These are phyloP conservation scores for Ramphastos sulfuratus DNA, from an alignment of 2,113 vertebrate species.

Conservation along the genomic window DNA sequence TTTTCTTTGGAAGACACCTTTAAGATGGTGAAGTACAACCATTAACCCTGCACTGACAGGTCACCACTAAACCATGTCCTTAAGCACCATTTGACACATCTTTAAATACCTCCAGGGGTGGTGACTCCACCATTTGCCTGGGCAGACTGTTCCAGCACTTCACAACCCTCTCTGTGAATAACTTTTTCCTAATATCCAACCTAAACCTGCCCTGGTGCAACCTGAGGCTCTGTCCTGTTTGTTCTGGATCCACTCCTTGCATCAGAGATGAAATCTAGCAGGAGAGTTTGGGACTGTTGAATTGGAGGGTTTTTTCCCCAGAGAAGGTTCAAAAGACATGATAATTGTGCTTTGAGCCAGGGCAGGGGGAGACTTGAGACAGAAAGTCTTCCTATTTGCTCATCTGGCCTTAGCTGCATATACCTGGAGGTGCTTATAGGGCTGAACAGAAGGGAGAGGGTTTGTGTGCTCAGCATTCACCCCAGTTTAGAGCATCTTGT, in stretches of 20 bases:
- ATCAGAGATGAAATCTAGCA: not conserved
- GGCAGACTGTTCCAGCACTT: too few relatives aligned
- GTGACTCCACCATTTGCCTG: too few relatives aligned
- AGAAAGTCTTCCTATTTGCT: not conserved
- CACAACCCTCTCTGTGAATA: too few relatives aligned
- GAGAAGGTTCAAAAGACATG: not conserved
- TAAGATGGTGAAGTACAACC: not conserved
- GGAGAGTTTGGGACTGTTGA: not conserved
- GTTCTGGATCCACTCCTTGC: not conserved
- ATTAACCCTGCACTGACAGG: not conserved
- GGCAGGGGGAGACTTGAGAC: not conserved
- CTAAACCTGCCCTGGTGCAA: too few relatives aligned
- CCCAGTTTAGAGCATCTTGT: not conserved
- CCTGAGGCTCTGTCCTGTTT: not conserved
- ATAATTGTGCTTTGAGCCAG: not conserved
- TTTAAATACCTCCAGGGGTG: too few relatives aligned
- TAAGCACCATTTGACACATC: too few relatives aligned
- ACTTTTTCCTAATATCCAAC: too few relatives aligned
- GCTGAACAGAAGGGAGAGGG: not conserved
- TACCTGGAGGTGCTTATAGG: not conserved
- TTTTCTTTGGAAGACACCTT: too few relatives aligned
- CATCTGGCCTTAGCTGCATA: not conserved
- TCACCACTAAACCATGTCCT: too few relatives aligned
- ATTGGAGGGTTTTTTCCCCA: not conserved
- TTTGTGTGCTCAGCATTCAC: not conserved